These are phyloP conservation scores for Amphiprion percula DNA, from an alignment of 2,113 vertebrate species.

Conservation along the genomic window DNA sequence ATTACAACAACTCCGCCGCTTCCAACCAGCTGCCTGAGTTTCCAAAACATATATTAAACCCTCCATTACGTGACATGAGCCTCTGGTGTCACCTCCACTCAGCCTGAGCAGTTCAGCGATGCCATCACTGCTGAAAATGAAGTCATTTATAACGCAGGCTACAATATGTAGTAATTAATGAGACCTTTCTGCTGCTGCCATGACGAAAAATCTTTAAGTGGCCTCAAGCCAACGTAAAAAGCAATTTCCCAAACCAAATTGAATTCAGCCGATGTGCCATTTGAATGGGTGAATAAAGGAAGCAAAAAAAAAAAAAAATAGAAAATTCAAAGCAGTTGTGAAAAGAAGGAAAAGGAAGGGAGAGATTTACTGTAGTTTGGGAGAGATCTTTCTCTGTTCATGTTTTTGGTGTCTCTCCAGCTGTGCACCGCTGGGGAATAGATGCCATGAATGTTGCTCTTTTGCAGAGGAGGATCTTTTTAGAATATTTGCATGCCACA, in stretches of 20 bases:
- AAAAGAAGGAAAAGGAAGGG: background rate
- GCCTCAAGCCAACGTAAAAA: conserved; percentile 37
- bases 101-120: background rate
- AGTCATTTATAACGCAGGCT: conserved; percentile 25
- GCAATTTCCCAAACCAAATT: conserved; percentile 40
- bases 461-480: background rate
- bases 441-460: background rate
- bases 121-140: conserved; percentile 19
- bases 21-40: background rate
- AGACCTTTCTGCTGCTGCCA: conserved; percentile 37
- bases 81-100: background rate
- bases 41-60: background rate
- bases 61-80: background rate
- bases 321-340: background rate
- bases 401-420: conserved; percentile 10
- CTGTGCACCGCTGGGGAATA: conserved; percentile 11
- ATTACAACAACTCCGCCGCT: background rate
- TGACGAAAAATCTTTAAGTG: conserved; percentile 19
- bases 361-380: conserved; percentile 3
- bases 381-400: conserved; percentile 38
- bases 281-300: conserved; percentile 20
- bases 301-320: no score
- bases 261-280: conserved; percentile 43
- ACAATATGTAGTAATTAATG: conserved; percentile 43
- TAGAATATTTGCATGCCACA: background rate